Percentiles rank a stretch among this genome's conserved stretches.
phyloP scores from a whole-genome alignment of 2,797 vertebrate genomes.

The Pseudochirops cupreus region DNA sequence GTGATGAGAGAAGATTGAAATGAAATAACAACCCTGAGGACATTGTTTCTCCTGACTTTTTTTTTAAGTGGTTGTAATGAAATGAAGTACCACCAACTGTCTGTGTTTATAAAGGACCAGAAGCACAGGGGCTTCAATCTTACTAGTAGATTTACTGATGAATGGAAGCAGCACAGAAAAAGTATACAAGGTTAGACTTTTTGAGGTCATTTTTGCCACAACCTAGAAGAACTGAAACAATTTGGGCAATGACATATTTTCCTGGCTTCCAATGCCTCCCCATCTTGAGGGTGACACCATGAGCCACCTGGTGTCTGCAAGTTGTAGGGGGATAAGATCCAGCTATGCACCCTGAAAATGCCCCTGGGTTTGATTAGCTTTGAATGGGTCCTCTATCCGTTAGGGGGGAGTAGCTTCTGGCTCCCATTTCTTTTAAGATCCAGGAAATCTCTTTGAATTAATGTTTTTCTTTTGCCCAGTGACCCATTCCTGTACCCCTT shows the following conservation, averaged over 20 bases:
- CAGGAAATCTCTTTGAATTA: neutral
- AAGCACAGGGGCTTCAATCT: neutral
- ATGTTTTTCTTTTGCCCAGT: neutral
- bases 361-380: neutral
- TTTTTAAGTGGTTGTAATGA: conserved; percentile 32
- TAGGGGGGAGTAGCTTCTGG: neutral
- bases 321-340: neutral
- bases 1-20: conserved; percentile 72
- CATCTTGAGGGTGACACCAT: neutral
- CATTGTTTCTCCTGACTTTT: conserved; percentile 69
- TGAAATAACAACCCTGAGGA: conserved; percentile 68
- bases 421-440: neutral
- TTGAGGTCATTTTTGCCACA: neutral
- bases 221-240: neutral
- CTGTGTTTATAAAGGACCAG: neutral
- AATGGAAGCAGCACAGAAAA: neutral
- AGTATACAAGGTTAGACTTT: neutral
- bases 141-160: neutral
- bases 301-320: neutral
- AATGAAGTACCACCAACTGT: neutral
- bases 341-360: neutral
- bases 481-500: neutral
- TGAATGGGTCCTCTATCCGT: neutral
- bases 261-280: neutral
- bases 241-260: neutral